A percentile compares a stretch with the other conserved stretches of the same genome.
These are phyloP conservation scores for Geodia barretti DNA, from an alignment of 37 sponge, comb jelly and placozoan genomes.

Conservation along the genomic window DNA sequence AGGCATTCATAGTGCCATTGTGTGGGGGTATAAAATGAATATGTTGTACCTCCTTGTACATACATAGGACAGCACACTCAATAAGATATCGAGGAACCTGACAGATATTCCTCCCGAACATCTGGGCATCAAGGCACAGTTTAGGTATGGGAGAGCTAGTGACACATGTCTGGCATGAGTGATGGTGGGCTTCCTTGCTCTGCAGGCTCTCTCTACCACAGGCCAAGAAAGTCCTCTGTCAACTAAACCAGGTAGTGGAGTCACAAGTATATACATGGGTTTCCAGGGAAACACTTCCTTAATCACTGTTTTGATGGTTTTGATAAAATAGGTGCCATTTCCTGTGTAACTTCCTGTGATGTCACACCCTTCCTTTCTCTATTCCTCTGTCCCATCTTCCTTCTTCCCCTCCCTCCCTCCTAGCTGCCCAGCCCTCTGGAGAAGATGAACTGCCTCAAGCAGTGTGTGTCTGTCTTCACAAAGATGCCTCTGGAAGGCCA, in stretches of 20 bases:
- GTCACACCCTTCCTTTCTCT: neutral
- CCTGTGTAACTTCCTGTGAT: neutral
- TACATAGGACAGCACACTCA: slow-evolving; percentile 81
- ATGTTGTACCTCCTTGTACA: neutral
- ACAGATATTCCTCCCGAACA: slow-evolving; percentile 60
- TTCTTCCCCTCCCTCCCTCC: neutral
- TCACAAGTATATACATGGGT: neutral
- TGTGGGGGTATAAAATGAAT: no score
- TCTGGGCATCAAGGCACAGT: slow-evolving; percentile 73
- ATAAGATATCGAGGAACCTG: slow-evolving; percentile 81
- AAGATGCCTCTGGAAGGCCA: slow-evolving; percentile 29
- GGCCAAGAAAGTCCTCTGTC: slow-evolving; percentile 40
- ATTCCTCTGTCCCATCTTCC: neutral
- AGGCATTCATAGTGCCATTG: no score
- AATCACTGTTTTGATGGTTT: no score
- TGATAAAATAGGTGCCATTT: neutral
- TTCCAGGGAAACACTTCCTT: no score
- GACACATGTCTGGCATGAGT: no score
- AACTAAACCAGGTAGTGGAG: slow-evolving; percentile 53
- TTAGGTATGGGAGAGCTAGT: slow-evolving; percentile 44
- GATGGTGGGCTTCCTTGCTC: no score
- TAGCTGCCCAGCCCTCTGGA: slow-evolving; percentile 84
- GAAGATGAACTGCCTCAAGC: slow-evolving; percentile 79
- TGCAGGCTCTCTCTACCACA: slow-evolving; percentile 45
- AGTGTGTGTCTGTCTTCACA: slow-evolving; percentile 48